These are phyloP conservation scores for Hypotaenidia okinawae DNA, from an alignment of 2,797 vertebrate genomes.

Conservation along the genomic window DNA sequence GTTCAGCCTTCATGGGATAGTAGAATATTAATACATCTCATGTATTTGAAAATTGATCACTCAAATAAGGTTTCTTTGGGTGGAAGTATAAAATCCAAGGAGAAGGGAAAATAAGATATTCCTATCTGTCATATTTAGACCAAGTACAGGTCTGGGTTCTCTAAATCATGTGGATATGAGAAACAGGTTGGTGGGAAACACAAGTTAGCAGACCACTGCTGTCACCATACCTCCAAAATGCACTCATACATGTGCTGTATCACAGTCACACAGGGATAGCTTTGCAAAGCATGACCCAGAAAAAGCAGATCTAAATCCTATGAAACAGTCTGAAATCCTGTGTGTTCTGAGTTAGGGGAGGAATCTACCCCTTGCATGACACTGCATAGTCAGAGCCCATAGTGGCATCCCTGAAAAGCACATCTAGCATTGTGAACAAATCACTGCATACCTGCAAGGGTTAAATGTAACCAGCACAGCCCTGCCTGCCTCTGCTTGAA, in stretches of 20 bases:
- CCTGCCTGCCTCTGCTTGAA: background rate
- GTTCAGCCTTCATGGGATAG: background rate
- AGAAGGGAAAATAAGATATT: background rate
- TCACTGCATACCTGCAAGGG: accelerated
- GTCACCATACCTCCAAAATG: background rate
- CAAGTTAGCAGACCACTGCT: background rate
- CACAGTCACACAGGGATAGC: background rate
- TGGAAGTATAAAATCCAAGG: background rate
- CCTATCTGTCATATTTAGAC: background rate
- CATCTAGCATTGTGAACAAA: background rate
- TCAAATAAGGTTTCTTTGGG: background rate
- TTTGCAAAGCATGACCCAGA: background rate
- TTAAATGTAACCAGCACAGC: background rate
- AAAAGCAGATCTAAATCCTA: background rate
- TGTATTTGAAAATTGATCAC: background rate
- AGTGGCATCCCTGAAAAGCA: background rate
- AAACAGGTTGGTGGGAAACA: background rate
- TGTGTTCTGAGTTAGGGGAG: background rate
- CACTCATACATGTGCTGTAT: accelerated
- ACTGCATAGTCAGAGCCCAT: background rate
- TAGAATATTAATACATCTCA: background rate
- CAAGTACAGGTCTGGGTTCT: background rate
- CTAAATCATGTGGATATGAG: background rate
- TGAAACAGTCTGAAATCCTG: background rate
- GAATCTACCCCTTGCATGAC: background rate